Percentiles rank a stretch among this genome's conserved stretches.
phyloP scores from a whole-genome alignment of 1,140 invertebrate species.

The Aphis craccivora region DNA sequence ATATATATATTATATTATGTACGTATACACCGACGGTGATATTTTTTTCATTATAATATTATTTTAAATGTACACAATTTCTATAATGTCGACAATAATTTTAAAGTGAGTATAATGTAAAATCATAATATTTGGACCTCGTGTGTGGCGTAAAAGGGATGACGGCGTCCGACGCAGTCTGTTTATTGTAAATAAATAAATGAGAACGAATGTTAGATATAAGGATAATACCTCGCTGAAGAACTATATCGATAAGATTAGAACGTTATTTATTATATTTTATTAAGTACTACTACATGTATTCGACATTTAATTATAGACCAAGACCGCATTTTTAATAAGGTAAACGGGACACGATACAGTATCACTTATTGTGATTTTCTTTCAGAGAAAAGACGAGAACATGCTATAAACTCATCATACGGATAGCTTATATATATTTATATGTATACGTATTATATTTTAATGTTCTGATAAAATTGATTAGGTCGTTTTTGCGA shows the following conservation, averaged over 20 bases:
- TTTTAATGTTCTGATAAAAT: conserved; percentile 35
- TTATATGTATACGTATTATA: background rate
- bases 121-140: background rate
- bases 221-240: background rate
- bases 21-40: background rate
- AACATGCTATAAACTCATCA: background rate
- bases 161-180: background rate
- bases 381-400: background rate
- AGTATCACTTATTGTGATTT: background rate
- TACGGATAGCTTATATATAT: background rate
- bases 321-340: background rate
- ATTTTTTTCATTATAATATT: background rate
- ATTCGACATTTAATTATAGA: background rate
- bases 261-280: background rate
- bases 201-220: background rate
- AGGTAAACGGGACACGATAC: background rate
- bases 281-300: background rate
- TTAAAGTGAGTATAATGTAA: background rate
- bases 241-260: background rate
- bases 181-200: background rate
- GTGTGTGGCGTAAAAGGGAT: conserved; percentile 34
- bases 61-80: background rate
- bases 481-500: conserved; percentile 7
- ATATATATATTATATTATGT: background rate
- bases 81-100: conserved; percentile 38